Percentiles rank a stretch among this genome's conserved stretches.
phyloP scores from a whole-genome alignment of 2,797 vertebrate genomes.

The Tokudaia muenninki region DNA sequence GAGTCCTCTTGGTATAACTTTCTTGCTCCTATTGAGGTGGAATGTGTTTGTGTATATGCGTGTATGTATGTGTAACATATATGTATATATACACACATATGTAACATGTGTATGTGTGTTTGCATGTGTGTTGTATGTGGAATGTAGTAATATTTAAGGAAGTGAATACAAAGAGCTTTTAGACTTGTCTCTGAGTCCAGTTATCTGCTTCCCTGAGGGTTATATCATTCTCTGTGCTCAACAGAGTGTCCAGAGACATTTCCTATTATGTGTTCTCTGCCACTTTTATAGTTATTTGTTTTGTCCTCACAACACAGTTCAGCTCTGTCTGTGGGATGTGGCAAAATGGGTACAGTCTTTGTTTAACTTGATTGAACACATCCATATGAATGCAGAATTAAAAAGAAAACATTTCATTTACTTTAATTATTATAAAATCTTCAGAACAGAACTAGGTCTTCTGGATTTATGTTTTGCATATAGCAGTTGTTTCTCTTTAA shows the following conservation, averaged over 20 bases:
- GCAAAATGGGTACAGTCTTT: background rate
- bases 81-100: too few relatives aligned
- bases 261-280: background rate
- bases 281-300: conserved; percentile 16
- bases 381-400: background rate
- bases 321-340: background rate
- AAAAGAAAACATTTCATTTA: conserved; percentile 31
- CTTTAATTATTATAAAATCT: conserved; percentile 1
- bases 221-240: background rate
- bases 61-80: background rate
- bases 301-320: background rate
- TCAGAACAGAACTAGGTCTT: conserved; percentile 22
- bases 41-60: background rate
- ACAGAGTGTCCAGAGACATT: background rate
- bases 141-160: background rate
- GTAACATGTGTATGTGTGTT: background rate
- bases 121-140: background rate
- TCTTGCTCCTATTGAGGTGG: background rate
- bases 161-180: background rate
- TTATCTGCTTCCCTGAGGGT: background rate
- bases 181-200: background rate
- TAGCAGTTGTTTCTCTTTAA: background rate
- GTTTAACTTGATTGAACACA: background rate
- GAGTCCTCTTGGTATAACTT: background rate
- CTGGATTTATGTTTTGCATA: conserved; percentile 28